phyloP scores from a whole-genome alignment of 2,888 invertebrate species.

The Alcis repandata region DNA sequence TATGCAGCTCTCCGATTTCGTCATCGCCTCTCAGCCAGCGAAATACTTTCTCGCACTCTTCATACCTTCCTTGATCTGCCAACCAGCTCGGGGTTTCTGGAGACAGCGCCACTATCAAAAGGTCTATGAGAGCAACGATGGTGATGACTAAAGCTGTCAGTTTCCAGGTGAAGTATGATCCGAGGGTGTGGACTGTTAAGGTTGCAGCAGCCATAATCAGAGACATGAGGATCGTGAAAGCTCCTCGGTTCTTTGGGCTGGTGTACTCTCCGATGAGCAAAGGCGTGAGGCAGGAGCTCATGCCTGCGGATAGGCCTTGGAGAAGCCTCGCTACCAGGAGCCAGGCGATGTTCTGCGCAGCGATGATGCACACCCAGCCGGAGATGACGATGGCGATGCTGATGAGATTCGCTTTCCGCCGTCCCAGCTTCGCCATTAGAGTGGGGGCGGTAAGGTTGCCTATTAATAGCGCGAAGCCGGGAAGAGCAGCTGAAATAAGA shows the following conservation, averaged over 20 bases:
- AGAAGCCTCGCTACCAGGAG: conserved; percentile 65
- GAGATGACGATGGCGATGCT: conserved; percentile 74
- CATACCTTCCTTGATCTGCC: conserved; percentile 80
- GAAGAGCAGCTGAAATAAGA: conserved; percentile 57
- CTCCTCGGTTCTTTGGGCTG: conserved; percentile 87
- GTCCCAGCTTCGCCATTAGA: conserved; percentile 82
- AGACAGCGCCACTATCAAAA: conserved; percentile 68
- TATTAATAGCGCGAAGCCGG: conserved; percentile 56
- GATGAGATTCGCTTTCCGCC: conserved; percentile 78
- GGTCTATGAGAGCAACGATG: conserved; percentile 74
- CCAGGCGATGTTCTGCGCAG: conserved; percentile 67
- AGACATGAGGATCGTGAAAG: conserved; percentile 86
- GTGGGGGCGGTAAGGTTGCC: conserved; percentile 62
- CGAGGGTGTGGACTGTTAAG: conserved; percentile 87
- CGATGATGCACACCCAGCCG: conserved; percentile 81
- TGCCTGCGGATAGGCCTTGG: conserved; percentile 81
- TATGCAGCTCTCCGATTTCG: conserved; percentile 71
- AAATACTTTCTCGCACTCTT: conserved; percentile 85
- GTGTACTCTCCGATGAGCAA: conserved; percentile 86
- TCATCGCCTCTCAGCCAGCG: conserved; percentile 85
- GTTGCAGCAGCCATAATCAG: conserved; percentile 87
- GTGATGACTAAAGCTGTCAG: conserved; percentile 80
- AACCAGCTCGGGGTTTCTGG: conserved; percentile 90
- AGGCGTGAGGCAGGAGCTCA: conserved; percentile 78
- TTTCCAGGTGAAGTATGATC: conserved; percentile 86